Percentiles rank a stretch among this genome's conserved stretches.
Conservation (phyloP, 1,140 invertebrate genomes). For the Bombus cullumanus region DNA sequence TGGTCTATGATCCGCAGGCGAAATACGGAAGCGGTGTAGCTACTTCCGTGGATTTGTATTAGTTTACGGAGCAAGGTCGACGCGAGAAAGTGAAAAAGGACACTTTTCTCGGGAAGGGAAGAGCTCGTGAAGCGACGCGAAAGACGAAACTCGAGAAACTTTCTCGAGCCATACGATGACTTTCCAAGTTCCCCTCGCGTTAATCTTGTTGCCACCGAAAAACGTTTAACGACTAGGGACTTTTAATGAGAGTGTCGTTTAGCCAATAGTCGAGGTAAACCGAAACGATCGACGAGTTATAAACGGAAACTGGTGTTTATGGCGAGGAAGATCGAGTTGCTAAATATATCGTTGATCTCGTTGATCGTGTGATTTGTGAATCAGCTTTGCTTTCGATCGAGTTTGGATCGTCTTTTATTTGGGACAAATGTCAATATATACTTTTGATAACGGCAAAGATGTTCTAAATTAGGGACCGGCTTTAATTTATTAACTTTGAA, state of each 20-base stretch:
- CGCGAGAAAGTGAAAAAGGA: constrained; percentile 69
- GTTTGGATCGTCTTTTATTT: no score
- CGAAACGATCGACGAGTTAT: no score
- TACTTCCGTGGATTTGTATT: constrained; percentile 55
- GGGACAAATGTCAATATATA: no score
- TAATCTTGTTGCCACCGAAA: background rate
- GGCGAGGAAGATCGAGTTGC: background rate
- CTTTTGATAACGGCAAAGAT: no score
- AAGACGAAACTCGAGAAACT: constrained; percentile 55
- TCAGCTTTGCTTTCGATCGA: background rate
- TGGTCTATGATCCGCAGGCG: background rate
- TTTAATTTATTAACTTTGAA: no score
- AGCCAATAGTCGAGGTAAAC: background rate
- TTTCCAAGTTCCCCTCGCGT: constrained; percentile 50
- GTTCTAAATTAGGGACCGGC: no score
- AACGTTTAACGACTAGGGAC: background rate
- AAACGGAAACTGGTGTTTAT: background rate
- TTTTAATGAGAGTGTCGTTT: background rate
- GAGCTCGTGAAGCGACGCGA: constrained; percentile 26
- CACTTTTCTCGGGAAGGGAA: constrained; percentile 27
- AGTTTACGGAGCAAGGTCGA: constrained; percentile 45
- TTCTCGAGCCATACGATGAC: constrained; percentile 43
- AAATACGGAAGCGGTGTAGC: constrained; percentile 26
- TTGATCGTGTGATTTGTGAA: background rate
- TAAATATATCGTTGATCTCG: background rate